Evolutionary conservation across 2,113 vertebrate genomes (phyloP).

Genomic region (Entelurus aequoreus): DNA sequence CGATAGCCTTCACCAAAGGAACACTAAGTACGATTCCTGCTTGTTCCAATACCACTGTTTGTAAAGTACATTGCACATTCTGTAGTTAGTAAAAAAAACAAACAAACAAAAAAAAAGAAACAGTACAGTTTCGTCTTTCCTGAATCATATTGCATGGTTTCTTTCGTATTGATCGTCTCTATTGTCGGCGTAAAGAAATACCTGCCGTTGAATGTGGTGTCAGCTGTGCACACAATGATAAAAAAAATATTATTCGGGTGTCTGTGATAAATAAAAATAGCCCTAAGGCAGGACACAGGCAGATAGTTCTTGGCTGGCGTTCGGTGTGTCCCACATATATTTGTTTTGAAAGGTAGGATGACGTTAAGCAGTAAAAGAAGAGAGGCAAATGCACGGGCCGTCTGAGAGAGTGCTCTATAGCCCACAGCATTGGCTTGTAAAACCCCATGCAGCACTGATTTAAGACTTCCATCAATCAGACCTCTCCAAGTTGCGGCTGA

Average conservation of each 20-base stretch:
- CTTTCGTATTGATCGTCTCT: background rate
- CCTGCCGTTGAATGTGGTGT: background rate
- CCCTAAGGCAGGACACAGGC: background rate
- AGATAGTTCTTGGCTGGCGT: background rate
- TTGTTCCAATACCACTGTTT: background rate
- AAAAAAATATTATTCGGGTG: background rate
- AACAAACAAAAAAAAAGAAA: no score
- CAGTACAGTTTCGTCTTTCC: background rate
- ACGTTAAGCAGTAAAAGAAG: conserved; percentile 11
- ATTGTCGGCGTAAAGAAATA: background rate
- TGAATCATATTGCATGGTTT: background rate
- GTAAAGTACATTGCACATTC: background rate
- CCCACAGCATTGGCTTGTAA: conserved; percentile 20
- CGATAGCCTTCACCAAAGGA: conserved; percentile 5
- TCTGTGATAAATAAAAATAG: background rate
- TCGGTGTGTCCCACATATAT: background rate
- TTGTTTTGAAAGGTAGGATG: conserved; percentile 4
- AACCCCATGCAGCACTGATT: conserved; percentile 45
- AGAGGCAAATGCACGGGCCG: background rate
- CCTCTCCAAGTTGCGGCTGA: conserved; percentile 39
- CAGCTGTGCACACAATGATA: background rate
- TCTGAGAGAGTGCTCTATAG: conserved; percentile 10
- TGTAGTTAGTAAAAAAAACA: no score
- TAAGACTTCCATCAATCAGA: conserved; percentile 54
- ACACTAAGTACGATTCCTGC: background rate